These are phyloP conservation scores for Coregonus sp. DNA, from an alignment of 2,797 vertebrate species.

Conservation along the genomic window DNA sequence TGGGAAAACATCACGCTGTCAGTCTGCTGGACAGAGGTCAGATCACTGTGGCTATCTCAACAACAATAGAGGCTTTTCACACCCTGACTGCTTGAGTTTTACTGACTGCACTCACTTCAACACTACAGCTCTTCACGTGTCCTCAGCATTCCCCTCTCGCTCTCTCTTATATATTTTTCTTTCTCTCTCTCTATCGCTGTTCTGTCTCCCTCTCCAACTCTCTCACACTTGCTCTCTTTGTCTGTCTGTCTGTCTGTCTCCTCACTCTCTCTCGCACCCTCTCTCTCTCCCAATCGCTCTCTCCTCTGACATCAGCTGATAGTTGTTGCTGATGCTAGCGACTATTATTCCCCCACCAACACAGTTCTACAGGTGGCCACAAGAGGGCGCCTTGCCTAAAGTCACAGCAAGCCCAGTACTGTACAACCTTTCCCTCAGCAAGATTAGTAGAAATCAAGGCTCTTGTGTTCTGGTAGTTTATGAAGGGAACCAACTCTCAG, in stretches of 20 bases:
- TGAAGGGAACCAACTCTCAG: neutral
- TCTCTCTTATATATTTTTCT: constrained; percentile 10
- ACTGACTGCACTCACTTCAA: constrained; percentile 36
- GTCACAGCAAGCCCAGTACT: neutral
- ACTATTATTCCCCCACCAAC: constrained; percentile 21
- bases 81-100: constrained; percentile 54
- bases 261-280: neutral
- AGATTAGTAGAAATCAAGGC: neutral
- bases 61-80: constrained; percentile 73
- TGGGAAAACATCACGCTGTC: constrained; percentile 54
- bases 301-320: constrained; percentile 28
- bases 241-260: constrained; percentile 8
- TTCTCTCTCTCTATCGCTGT: neutral
- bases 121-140: constrained; percentile 50
- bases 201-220: neutral
- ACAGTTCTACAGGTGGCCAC: constrained; percentile 28
- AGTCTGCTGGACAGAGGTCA: constrained; percentile 64
- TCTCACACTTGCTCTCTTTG: neutral
- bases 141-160: constrained; percentile 59
- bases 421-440: neutral
- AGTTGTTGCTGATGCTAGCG: constrained; percentile 38
- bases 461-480: neutral
- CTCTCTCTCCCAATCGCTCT: constrained; percentile 16
- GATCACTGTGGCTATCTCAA: constrained; percentile 54
- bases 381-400: constrained; percentile 40